Evolutionary conservation across 2,113 vertebrate genomes (phyloP).

Genomic region (Phasianus colchicus): DNA sequence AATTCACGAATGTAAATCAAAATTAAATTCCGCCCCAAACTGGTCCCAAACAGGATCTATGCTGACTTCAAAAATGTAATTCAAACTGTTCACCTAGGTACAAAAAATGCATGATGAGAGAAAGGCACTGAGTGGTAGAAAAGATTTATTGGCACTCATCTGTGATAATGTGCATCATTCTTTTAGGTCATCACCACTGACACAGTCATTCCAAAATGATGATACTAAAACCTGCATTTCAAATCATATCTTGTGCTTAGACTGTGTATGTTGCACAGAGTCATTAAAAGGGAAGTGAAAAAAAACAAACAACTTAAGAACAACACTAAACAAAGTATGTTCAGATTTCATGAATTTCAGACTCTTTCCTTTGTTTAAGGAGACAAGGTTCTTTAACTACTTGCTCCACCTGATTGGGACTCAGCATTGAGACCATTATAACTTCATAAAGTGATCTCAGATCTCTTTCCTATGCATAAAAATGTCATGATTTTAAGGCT

Average conservation of each 20-base stretch:
- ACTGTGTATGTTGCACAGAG: background rate
- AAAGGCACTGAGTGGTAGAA: background rate
- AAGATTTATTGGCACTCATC: slow-evolving; percentile 10
- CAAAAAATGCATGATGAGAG: background rate
- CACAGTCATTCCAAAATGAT: slow-evolving; percentile 6
- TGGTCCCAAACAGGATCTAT: background rate
- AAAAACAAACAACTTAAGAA: background rate
- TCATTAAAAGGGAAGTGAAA: background rate
- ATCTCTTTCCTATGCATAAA: slow-evolving; percentile 42
- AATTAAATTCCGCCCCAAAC: slow-evolving; percentile 13
- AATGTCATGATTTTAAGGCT: slow-evolving; percentile 34
- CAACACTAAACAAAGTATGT: background rate
- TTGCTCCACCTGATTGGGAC: background rate
- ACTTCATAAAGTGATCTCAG: background rate
- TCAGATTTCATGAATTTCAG: background rate
- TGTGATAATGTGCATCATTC: background rate
- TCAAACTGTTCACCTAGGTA: background rate
- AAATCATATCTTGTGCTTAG: background rate
- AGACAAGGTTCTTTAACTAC: background rate
- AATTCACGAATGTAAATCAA: background rate
- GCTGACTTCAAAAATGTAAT: background rate
- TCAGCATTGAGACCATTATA: slow-evolving; percentile 25
- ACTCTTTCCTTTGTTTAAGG: background rate
- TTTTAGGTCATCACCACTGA: slow-evolving; percentile 31
- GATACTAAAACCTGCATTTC: slow-evolving; percentile 3